Percentiles rank a stretch among this genome's conserved stretches.
Evolutionary conservation across 2,888 invertebrate genomes (phyloP).

Genomic region (Ecliptopera silaceata): DNA sequence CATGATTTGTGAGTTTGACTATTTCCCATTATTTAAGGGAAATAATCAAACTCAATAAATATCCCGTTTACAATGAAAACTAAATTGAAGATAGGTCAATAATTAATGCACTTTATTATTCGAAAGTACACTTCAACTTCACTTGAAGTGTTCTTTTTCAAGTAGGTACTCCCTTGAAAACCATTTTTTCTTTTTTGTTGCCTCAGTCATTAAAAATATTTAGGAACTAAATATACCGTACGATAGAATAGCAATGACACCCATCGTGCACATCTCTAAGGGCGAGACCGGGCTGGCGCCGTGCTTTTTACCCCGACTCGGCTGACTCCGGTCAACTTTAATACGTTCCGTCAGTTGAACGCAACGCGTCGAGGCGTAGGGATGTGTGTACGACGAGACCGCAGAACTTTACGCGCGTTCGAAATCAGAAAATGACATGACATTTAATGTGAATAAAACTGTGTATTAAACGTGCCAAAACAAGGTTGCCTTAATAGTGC

Average conservation of each 20-base stretch:
- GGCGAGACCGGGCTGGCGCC: conserved; percentile 80
- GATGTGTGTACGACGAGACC: conserved; percentile 46
- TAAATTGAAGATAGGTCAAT: too few species aligned
- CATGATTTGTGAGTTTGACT: too few species aligned
- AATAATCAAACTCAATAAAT: too few species aligned
- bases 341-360: conserved; percentile 64
- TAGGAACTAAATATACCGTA: conserved; percentile 29
- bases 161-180: too few species aligned
- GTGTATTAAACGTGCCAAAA: conserved; percentile 62
- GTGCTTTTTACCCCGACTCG: conserved; percentile 76
- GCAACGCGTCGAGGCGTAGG: conserved; percentile 49
- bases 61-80: too few species aligned
- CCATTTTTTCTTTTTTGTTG: too few species aligned
- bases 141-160: too few species aligned
- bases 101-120: too few species aligned
- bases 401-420: conserved; percentile 47
- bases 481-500: conserved; percentile 20
- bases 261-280: conserved; percentile 71
- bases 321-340: conserved; percentile 61
- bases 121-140: too few species aligned
- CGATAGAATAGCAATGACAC: conserved; percentile 61
- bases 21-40: too few species aligned
- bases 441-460: conserved; percentile 46
- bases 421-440: conserved; percentile 49
- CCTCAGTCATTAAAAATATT: too few species aligned